phyloP scores from a whole-genome alignment of 2,888 invertebrate genomes.

The Eupithecia abbreviata region DNA sequence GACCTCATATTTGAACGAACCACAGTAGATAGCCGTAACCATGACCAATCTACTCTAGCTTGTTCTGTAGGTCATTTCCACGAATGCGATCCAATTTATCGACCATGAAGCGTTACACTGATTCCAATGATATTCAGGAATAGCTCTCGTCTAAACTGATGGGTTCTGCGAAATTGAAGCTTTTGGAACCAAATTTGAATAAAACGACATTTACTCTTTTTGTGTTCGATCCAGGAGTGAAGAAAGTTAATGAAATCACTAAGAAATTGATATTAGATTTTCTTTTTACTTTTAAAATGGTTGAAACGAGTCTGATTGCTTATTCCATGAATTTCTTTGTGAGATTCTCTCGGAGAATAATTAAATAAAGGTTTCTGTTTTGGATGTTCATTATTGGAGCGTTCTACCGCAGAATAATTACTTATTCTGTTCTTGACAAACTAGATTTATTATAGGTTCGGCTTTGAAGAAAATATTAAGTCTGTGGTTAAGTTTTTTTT shows the following conservation, averaged over 20 bases:
- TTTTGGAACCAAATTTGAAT: conserved; percentile 43
- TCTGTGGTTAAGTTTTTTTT: not conserved
- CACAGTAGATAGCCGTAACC: not conserved
- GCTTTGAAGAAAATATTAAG: not conserved
- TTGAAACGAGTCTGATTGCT: conserved; percentile 12
- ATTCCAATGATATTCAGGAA: not conserved
- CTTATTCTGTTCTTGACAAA: not conserved
- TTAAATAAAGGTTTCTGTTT: not conserved
- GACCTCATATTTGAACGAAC: not conserved
- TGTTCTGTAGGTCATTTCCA: not conserved
- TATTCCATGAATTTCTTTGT: conserved; percentile 11
- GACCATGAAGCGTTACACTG: not conserved
- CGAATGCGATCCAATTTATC: not conserved
- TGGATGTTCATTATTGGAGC: not conserved
- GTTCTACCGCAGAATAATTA: not conserved
- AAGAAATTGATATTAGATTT: conserved; percentile 16
- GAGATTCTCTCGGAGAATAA: conserved; percentile 1
- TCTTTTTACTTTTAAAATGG: not conserved
- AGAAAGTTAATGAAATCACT: conserved; percentile 22
- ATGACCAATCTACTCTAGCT: not conserved
- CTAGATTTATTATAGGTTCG: not conserved
- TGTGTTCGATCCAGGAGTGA: conserved; percentile 21
- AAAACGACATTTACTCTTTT: conserved; percentile 58
- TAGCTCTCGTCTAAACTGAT: not conserved
- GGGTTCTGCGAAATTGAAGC: not conserved